These are phyloP conservation scores for Scaptomyza caliginosa DNA, from an alignment of 2,888 invertebrate species.

Conservation along the genomic window DNA sequence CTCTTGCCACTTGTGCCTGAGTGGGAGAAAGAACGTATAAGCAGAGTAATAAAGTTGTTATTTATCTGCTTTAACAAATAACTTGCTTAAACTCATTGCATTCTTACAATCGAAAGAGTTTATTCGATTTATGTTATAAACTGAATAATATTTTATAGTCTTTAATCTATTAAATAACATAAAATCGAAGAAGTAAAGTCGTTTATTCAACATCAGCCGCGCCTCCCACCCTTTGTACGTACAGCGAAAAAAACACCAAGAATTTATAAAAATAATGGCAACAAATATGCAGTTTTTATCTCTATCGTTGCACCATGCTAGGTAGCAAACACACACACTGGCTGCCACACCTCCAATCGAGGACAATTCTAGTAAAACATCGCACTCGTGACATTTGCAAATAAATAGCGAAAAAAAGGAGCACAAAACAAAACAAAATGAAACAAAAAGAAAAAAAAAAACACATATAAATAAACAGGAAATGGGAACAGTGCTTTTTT, in stretches of 20 bases:
- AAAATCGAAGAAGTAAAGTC: background rate
- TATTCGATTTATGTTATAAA: background rate
- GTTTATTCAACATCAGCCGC: background rate
- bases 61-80: background rate
- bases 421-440: conserved; percentile 3
- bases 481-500: conserved; percentile 54
- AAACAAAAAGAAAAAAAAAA: conserved; percentile 24
- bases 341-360: conserved; percentile 1
- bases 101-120: no score
- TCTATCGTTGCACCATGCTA: conserved; percentile 32
- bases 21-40: background rate
- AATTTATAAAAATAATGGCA: conserved; percentile 1
- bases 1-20: background rate
- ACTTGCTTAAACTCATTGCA: background rate
- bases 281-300: conserved; percentile 57
- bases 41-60: background rate
- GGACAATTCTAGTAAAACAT: conserved; percentile 22
- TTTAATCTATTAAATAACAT: background rate
- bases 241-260: background rate
- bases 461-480: conserved; percentile 39
- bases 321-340: background rate
- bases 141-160: background rate
- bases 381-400: conserved; percentile 73
- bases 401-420: conserved; percentile 58
- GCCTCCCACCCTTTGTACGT: background rate